Evolutionary conservation across 2,888 invertebrate genomes (phyloP).

Genomic region (Hylaea fasciaria): DNA sequence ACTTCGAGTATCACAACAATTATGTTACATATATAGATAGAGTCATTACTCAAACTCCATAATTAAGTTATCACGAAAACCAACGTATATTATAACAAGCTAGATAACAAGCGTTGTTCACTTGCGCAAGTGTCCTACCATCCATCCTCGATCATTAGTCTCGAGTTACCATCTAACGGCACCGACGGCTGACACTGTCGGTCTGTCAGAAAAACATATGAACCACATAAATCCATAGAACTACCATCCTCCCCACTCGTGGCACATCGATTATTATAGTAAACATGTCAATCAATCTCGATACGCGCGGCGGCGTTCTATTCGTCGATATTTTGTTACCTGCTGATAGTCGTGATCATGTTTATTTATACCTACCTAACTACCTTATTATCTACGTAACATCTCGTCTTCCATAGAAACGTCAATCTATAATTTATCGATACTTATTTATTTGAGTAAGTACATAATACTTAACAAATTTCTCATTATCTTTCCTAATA

Average conservation of each 20-base stretch:
- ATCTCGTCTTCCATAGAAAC: too few relatives aligned
- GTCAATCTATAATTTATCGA: too few relatives aligned
- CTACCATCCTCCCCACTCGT: slow-evolving; percentile 60
- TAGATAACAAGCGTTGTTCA: too few relatives aligned
- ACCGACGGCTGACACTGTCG: slow-evolving; percentile 44
- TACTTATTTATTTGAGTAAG: too few relatives aligned
- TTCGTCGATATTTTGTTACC: slow-evolving; percentile 46
- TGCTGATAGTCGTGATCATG: slow-evolving; percentile 24
- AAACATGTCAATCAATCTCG: slow-evolving; percentile 73
- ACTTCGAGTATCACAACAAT: neutral
- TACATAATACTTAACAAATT: too few relatives aligned
- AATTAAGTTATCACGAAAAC: slow-evolving; percentile 2
- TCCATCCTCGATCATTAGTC: slow-evolving; percentile 49
- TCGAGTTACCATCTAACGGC: slow-evolving; percentile 56
- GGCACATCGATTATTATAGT: slow-evolving; percentile 72
- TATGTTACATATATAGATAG: neutral
- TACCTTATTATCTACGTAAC: too few relatives aligned
- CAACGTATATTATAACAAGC: neutral
- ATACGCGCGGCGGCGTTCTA: slow-evolving; percentile 42
- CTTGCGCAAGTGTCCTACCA: slow-evolving; percentile 21
- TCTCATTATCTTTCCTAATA: too few relatives aligned
- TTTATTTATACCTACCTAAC: slow-evolving; percentile 14
- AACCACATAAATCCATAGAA: slow-evolving; percentile 60
- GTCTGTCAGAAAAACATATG: slow-evolving; percentile 58
- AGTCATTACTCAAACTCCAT: neutral